Evolutionary conservation across 2,113 vertebrate species (phyloP).

Genomic region (Chitala chitala): DNA sequence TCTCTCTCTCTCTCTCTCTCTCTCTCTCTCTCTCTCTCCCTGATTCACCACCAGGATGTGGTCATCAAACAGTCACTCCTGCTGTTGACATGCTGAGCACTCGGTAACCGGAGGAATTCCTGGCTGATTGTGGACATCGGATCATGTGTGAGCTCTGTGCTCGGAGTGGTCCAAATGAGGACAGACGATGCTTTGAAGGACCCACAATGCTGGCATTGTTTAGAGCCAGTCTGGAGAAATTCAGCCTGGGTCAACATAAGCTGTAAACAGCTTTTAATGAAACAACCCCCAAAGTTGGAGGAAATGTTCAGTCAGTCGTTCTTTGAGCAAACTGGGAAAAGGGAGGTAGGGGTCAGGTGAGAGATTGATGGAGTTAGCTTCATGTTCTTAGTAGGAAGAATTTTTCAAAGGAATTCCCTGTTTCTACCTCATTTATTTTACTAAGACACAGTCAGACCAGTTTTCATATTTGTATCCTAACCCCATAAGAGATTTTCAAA

Average conservation of each 20-base stretch:
- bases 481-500: too few species aligned
- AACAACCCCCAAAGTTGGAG: slow-evolving; percentile 17
- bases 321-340: background rate
- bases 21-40: background rate
- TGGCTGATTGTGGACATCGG: background rate
- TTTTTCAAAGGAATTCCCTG: too few species aligned
- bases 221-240: slow-evolving; percentile 24
- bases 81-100: background rate
- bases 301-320: background rate
- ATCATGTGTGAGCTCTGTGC: slow-evolving; percentile 15
- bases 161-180: background rate
- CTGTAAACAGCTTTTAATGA: slow-evolving; percentile 32
- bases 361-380: too few species aligned
- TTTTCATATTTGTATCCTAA: too few species aligned
- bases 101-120: background rate
- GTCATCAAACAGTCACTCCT: slow-evolving; percentile 1
- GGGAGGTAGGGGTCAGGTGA: background rate
- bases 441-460: too few species aligned
- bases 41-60: background rate
- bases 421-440: too few species aligned
- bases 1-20: too few species aligned
- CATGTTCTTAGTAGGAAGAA: too few species aligned
- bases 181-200: slow-evolving; percentile 23
- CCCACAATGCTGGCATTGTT: slow-evolving; percentile 54
- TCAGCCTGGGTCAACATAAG: slow-evolving; percentile 18